Evolutionary conservation across 37 sponge, comb jelly and placozoan genomes (phyloP).

Genomic region (Geodia barretti): DNA sequence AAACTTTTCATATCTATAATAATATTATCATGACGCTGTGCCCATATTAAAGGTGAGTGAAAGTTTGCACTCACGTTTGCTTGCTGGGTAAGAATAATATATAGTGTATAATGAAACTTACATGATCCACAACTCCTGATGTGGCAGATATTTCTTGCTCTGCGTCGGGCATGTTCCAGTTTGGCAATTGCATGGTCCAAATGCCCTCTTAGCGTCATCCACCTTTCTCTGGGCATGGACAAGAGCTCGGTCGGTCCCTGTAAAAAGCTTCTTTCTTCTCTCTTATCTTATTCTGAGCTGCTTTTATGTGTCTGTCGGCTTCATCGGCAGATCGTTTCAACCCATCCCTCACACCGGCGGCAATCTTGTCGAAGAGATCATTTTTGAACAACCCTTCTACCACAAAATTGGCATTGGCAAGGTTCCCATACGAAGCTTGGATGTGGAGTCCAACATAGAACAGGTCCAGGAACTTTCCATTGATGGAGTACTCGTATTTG

Average conservation of each 20-base stretch:
- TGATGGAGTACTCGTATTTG: background rate
- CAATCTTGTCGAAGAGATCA: background rate
- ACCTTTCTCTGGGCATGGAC: background rate
- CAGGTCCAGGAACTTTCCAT: slow-evolving; percentile 18
- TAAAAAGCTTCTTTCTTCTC: background rate
- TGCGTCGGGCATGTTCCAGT: too few species aligned
- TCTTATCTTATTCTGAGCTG: slow-evolving; percentile 4
- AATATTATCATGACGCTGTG: too few species aligned
- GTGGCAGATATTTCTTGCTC: too few species aligned
- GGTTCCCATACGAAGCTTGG: background rate
- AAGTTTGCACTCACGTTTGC: too few species aligned
- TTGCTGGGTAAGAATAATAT: too few species aligned
- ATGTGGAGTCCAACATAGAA: slow-evolving; percentile 4
- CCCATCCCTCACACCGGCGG: background rate
- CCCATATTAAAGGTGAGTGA: too few species aligned
- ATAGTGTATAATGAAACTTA: too few species aligned
- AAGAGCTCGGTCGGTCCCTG: slow-evolving; percentile 5
- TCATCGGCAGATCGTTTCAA: background rate
- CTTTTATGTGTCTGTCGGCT: slow-evolving; percentile 1
- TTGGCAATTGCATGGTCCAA: too few species aligned
- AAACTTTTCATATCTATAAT: too few species aligned
- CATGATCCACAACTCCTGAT: too few species aligned
- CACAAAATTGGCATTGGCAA: slow-evolving; percentile 4
- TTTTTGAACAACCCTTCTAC: slow-evolving; percentile 1
- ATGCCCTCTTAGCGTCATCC: background rate